These are phyloP conservation scores for Tetranychus truncatus DNA, from an alignment of 2,888 invertebrate genomes.

Conservation along the genomic window DNA sequence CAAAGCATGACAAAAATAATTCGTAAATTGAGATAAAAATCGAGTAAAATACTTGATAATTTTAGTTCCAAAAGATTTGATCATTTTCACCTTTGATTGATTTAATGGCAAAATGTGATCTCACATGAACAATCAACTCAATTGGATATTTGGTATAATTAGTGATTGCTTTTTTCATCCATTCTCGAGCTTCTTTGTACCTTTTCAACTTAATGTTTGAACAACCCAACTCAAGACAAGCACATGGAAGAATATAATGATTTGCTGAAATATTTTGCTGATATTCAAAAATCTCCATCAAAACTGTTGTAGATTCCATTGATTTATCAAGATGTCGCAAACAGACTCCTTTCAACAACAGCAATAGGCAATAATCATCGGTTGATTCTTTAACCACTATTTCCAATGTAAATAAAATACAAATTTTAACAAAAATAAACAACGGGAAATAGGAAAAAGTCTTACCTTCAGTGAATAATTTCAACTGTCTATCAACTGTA, in stretches of 20 bases:
- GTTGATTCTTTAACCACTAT: background rate
- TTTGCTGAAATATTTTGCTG: background rate
- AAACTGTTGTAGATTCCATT: background rate
- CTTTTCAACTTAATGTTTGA: background rate
- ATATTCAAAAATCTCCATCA: background rate
- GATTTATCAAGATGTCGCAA: background rate
- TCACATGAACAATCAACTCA: slow-evolving; percentile 6
- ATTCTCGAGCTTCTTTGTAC: background rate
- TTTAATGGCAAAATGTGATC: background rate
- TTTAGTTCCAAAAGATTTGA: no score
- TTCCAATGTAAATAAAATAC: background rate
- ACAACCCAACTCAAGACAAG: background rate
- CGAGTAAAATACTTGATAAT: no score
- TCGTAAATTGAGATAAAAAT: no score
- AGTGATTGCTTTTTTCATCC: background rate
- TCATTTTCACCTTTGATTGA: background rate
- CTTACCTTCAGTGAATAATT: slow-evolving; percentile 17
- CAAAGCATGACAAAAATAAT: no score
- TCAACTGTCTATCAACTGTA: slow-evolving; percentile 32
- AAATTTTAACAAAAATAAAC: background rate
- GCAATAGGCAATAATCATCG: slow-evolving; percentile 2
- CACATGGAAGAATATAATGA: background rate
- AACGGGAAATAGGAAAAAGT: background rate
- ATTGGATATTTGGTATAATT: background rate
- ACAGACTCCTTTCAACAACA: slow-evolving; percentile 3